Percentiles rank a stretch among this genome's conserved stretches.
Conservation (phyloP, 1,140 invertebrate species). For the Drosophila bocqueti region DNA sequence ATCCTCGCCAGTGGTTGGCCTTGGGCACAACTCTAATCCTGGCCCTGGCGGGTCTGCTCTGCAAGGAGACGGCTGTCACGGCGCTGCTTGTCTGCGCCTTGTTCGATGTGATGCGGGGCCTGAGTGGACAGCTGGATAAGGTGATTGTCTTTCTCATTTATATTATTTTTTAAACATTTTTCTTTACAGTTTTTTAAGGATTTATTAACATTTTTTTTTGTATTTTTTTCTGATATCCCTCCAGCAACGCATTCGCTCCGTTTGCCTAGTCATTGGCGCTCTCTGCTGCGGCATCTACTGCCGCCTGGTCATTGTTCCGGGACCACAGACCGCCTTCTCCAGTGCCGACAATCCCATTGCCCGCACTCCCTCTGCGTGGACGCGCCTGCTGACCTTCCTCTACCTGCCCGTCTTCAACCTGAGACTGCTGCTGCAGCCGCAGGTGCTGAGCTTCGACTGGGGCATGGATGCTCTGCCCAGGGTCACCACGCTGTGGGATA, state of each 20-base stretch:
- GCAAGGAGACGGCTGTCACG: conserved; percentile 97
- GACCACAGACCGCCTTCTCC: conserved; percentile 91
- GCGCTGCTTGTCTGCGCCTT: conserved; percentile 94
- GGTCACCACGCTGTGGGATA: conserved; percentile 90
- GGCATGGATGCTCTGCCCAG: conserved; percentile 96
- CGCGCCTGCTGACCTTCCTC: conserved; percentile 92
- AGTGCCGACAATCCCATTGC: conserved; percentile 96
- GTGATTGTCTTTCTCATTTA: conserved; percentile 23
- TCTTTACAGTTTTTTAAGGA: not conserved
- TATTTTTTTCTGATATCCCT: not conserved
- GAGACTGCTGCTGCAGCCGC: conserved; percentile 92
- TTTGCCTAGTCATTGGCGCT: conserved; percentile 87
- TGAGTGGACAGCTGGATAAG: conserved; percentile 85
- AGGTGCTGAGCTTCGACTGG: conserved; percentile 96
- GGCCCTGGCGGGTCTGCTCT: conserved; percentile 90
- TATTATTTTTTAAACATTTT: not conserved
- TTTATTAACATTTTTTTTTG: not conserved
- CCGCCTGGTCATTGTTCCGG: conserved; percentile 88
- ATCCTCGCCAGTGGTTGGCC: conserved; percentile 87
- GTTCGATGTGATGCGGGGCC: conserved; percentile 88
- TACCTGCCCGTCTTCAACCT: conserved; percentile 96
- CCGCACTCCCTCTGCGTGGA: conserved; percentile 89
- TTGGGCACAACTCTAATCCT: conserved; percentile 86
- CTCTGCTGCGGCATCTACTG: conserved; percentile 87
- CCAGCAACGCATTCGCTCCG: conserved; percentile 89